Conservation (phyloP, 2,888 invertebrate genomes). For the Philereme transversata region DNA sequence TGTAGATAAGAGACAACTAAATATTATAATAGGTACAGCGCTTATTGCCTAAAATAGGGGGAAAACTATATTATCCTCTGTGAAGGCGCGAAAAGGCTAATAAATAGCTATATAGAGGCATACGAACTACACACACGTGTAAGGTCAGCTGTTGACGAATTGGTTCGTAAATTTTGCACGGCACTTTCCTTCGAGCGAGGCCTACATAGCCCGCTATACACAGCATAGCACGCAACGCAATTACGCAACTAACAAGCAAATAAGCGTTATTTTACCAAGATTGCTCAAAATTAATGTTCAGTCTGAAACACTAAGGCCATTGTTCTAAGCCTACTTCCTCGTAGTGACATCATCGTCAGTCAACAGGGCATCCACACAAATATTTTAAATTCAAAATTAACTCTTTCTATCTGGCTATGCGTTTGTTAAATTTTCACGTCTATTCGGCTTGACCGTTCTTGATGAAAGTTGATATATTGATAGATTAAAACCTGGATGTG, state of each 20-base stretch:
- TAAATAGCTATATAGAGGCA: conserved; percentile 46
- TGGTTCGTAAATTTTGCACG: conserved; percentile 45
- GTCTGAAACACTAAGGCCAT: conserved; percentile 27
- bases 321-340: conserved; percentile 27
- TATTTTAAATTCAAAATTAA: too few relatives aligned
- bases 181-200: conserved; percentile 27
- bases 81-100: conserved; percentile 40
- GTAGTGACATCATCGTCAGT: conserved; percentile 43
- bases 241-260: neutral
- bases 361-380: conserved; percentile 16
- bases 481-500: too few relatives aligned
- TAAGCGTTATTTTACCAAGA: conserved; percentile 13
- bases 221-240: too few relatives aligned
- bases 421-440: too few relatives aligned
- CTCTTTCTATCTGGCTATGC: too few relatives aligned
- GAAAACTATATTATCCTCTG: conserved; percentile 49
- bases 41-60: conserved; percentile 45
- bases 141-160: conserved; percentile 53
- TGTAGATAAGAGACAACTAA: conserved; percentile 25
- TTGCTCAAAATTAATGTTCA: conserved; percentile 19
- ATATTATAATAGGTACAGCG: conserved; percentile 19
- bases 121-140: conserved; percentile 48
- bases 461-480: too few relatives aligned
- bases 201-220: conserved; percentile 5
- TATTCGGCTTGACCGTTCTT: too few relatives aligned